Percentiles rank a stretch among this genome's conserved stretches.
Evolutionary conservation across 1,140 invertebrate species (phyloP).

Genomic region (Armadillidium nasatum): DNA sequence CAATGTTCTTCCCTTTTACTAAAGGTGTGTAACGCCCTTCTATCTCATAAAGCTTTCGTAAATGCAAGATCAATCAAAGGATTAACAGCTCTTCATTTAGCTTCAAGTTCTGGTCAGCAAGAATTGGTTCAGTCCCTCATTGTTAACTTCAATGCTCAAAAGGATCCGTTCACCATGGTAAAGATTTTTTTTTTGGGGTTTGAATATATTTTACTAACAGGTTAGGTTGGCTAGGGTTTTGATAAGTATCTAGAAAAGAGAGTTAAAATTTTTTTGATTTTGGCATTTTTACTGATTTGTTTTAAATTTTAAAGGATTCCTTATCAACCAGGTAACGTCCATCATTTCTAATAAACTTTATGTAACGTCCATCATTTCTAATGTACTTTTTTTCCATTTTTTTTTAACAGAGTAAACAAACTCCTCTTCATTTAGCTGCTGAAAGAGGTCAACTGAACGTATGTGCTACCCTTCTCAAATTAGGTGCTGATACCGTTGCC

Average conservation of each 20-base stretch:
- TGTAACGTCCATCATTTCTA: not conserved
- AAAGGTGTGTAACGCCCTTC: conserved; percentile 86
- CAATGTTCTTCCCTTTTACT: conserved; percentile 47
- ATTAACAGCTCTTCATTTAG: conserved; percentile 61
- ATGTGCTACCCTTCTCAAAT: conserved; percentile 83
- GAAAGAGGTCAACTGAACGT: conserved; percentile 92
- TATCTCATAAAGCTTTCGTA: conserved; percentile 95
- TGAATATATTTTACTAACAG: too few species aligned
- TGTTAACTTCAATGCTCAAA: conserved; percentile 86
- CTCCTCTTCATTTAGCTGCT: conserved; percentile 80
- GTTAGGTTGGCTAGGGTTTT: too few species aligned
- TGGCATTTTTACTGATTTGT: too few species aligned
- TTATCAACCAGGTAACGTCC: too few species aligned
- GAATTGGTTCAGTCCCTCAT: conserved; percentile 83
- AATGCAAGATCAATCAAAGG: conserved; percentile 69
- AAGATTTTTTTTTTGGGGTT: conserved; percentile 31
- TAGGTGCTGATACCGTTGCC: conserved; percentile 94
- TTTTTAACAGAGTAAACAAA: conserved; percentile 65
- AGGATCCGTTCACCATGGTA: conserved; percentile 87
- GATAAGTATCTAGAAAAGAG: too few species aligned
- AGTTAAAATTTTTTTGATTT: too few species aligned
- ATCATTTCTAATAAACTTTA: too few species aligned
- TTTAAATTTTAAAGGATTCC: too few species aligned
- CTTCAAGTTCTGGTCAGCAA: conserved; percentile 90
- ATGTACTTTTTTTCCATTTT: conserved; percentile 10